Evolutionary conservation across 1,140 invertebrate genomes (phyloP), one percentile per base, ranked within the genome.

Genomic region (Nasonia giraulti): DNA sequence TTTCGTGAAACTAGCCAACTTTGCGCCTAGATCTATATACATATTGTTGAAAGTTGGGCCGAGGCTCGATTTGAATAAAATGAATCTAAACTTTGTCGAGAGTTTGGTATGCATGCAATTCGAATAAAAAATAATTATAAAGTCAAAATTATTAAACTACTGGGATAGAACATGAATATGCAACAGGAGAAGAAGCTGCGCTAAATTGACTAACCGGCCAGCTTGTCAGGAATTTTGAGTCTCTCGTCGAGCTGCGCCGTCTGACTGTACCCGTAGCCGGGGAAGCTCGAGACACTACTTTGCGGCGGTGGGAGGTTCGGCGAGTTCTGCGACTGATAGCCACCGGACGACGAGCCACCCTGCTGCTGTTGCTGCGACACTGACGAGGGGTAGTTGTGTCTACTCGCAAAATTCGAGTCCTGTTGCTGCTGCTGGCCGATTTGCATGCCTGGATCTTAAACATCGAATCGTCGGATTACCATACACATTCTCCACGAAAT

Each of bases 311-410:
- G 31, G 68, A 88, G 80, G 83, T 87, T 89, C 33, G 88, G 69
- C 33, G 88, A 88, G 82, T 88, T 88, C 82, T 92, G 90, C 1
- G 87, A 33, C 73, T 90, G 89, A 86, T 90, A 89, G 4, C 68
- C 73, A 12, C 81, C 71, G 6, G 88, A 85, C 66, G 62, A 71
- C 3, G 17, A 73, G 75, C 12, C 73, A 75, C 12, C 83, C 20
- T 87, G 87, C 40, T 86, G 79, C 27, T 76, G 69, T 12, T 89
- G 87, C 33, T 89, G 87, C 27, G 88, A 87, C 37, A 86, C 86
- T 1, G 85, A 80, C 10, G 74, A 77, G 0, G 87, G 75, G 27
- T 89, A 91, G 83, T 89, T 90, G 82, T 90, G 91, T 78, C 8
- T 88, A 82, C 2, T 85, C 77, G 86, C 23, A 17, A 90, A 92